A percentile compares a stretch with the other conserved stretches of the same genome.
These are phyloP conservation scores for Manduca sexta DNA, from an alignment of 1,140 invertebrate genomes.

Conservation along the genomic window DNA sequence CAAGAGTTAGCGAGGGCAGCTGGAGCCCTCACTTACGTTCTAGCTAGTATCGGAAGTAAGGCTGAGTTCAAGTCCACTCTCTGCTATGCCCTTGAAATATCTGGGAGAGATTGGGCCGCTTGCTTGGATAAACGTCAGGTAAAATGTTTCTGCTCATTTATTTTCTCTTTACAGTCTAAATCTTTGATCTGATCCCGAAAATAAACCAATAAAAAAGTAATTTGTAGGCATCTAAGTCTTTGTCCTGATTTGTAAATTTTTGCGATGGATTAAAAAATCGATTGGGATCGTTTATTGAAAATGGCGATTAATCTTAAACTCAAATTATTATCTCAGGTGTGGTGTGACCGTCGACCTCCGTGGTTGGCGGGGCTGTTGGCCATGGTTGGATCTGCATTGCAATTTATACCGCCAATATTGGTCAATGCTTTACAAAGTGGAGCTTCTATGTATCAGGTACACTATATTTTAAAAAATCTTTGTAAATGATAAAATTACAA, in stretches of 20 bases:
- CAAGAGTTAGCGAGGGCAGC: slow-evolving; percentile 65
- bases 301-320: neutral
- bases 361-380: slow-evolving; percentile 82
- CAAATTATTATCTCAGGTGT: slow-evolving; percentile 71
- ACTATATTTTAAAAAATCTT: neutral
- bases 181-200: too few relatives aligned
- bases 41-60: slow-evolving; percentile 75
- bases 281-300: too few relatives aligned
- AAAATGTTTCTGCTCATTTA: neutral
- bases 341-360: slow-evolving; percentile 83
- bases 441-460: slow-evolving; percentile 82
- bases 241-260: too few relatives aligned
- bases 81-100: slow-evolving; percentile 76
- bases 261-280: too few relatives aligned
- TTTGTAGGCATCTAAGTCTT: too few relatives aligned
- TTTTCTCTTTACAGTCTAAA: too few relatives aligned
- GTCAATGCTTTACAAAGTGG: slow-evolving; percentile 79
- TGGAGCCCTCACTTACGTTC: slow-evolving; percentile 73
- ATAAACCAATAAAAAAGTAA: too few relatives aligned
- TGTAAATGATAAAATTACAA: neutral
- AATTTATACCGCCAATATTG: slow-evolving; percentile 77
- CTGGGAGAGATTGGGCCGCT: slow-evolving; percentile 76
- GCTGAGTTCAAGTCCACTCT: slow-evolving; percentile 76
- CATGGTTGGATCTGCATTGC: slow-evolving; percentile 74
- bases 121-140: slow-evolving; percentile 83